Evolutionary conservation across 2,797 vertebrate genomes (phyloP).

Genomic region (Karalla daura): DNA sequence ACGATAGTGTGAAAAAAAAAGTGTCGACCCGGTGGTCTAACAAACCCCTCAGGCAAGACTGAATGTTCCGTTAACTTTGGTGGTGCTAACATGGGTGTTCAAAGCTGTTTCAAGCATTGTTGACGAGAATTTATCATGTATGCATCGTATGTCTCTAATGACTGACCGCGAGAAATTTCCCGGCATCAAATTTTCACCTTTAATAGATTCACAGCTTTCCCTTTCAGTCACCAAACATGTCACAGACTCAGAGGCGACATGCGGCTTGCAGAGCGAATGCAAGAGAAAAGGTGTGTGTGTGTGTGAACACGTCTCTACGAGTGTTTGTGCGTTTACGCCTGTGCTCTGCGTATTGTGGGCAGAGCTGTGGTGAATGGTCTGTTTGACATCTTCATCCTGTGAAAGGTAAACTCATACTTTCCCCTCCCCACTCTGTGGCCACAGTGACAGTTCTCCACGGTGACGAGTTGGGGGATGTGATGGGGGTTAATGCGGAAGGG

Average conservation of each 20-base stretch:
- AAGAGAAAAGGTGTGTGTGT: slow-evolving; percentile 20
- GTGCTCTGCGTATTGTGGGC: slow-evolving; percentile 30
- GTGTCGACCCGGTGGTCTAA: too few relatives aligned
- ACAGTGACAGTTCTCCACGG: background rate
- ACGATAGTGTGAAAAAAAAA: too few relatives aligned
- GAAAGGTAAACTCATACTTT: slow-evolving; percentile 53
- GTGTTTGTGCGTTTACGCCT: background rate
- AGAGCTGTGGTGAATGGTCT: slow-evolving; percentile 29
- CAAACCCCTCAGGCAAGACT: background rate
- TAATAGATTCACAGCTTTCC: background rate
- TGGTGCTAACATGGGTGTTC: background rate
- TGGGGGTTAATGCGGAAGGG: slow-evolving; percentile 1
- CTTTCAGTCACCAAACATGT: background rate
- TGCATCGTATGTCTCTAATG: background rate
- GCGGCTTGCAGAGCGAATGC: slow-evolving; percentile 27
- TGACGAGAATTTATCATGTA: background rate
- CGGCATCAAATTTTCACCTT: background rate
- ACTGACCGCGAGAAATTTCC: background rate
- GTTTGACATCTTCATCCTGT: slow-evolving; percentile 1
- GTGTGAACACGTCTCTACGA: background rate
- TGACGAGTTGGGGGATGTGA: slow-evolving; percentile 2
- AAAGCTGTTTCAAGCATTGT: background rate
- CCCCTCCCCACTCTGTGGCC: slow-evolving; percentile 25
- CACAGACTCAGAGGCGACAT: background rate
- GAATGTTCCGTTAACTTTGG: background rate